phyloP scores from a whole-genome alignment of 2,113 vertebrate genomes.

The Nycticryphes semicollaris region DNA sequence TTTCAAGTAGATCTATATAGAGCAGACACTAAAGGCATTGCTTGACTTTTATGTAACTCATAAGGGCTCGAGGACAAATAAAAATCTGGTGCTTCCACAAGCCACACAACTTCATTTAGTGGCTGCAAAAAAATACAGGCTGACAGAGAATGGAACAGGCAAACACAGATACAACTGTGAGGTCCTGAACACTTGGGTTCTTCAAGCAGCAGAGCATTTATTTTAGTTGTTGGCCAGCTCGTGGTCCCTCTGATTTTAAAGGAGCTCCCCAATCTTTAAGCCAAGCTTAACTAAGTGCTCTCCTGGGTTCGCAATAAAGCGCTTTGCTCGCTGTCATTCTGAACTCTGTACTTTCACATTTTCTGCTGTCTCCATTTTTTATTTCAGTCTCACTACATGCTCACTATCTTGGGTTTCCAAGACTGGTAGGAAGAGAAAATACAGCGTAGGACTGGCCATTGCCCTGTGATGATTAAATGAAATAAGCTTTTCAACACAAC shows the following conservation, averaged over 20 bases:
- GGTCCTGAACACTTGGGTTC: neutral
- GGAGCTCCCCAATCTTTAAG: neutral
- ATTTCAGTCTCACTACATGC: neutral
- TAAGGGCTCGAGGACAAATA: constrained; percentile 32
- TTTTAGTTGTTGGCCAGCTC: neutral
- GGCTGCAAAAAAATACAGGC: neutral
- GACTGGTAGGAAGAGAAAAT: neutral
- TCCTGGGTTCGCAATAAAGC: neutral
- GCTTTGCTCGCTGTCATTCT: neutral
- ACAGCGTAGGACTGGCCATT: neutral
- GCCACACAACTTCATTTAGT: neutral
- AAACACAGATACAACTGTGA: neutral
- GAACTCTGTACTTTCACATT: neutral
- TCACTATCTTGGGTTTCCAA: neutral
- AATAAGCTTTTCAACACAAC: neutral
- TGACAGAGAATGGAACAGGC: neutral
- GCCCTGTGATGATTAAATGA: neutral
- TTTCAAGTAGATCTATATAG: constrained; percentile 62
- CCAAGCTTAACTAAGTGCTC: neutral
- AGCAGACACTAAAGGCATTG: constrained; percentile 39
- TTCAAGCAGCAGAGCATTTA: neutral
- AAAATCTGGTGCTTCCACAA: constrained; percentile 8
- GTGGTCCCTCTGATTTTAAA: neutral
- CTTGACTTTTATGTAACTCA: constrained; percentile 30
- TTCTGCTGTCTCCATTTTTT: neutral